Conservation (phyloP, 2,797 vertebrate species). For the Podarcis siculus region DNA sequence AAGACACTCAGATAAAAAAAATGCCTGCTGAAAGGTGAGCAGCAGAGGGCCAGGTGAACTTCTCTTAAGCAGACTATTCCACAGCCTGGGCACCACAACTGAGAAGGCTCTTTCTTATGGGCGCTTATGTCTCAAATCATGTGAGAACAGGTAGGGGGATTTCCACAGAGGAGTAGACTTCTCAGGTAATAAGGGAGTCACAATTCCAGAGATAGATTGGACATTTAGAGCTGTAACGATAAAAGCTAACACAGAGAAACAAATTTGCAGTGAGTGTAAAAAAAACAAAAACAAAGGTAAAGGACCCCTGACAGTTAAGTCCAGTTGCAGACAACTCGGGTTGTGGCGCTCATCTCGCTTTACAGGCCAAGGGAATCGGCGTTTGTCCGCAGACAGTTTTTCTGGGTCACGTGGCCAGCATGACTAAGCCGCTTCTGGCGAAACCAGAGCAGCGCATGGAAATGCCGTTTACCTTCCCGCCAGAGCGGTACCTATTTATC, state of each 20-base stretch:
- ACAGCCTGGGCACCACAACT: background rate
- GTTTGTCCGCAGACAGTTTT: too few species aligned
- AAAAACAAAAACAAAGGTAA: too few species aligned
- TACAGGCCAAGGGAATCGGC: too few species aligned
- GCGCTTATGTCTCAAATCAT: background rate
- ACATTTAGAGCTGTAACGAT: background rate
- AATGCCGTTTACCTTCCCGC: too few species aligned
- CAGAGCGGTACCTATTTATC: too few species aligned
- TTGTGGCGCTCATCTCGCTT: too few species aligned
- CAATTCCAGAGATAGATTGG: background rate
- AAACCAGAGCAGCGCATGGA: too few species aligned
- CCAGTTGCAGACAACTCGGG: too few species aligned
- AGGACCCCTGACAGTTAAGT: too few species aligned
- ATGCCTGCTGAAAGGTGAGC: background rate
- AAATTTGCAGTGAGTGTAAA: background rate
- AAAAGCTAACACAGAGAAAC: background rate
- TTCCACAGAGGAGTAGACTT: background rate
- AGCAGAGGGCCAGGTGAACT: background rate
- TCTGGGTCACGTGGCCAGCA: too few species aligned
- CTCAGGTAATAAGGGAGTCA: background rate
- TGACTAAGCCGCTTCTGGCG: too few species aligned
- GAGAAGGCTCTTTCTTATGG: background rate
- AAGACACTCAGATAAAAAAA: background rate
- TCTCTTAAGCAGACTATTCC: background rate
- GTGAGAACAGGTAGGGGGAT: background rate